Conservation (phyloP, 2,888 invertebrate genomes). For the Drosophila neotestacea region DNA sequence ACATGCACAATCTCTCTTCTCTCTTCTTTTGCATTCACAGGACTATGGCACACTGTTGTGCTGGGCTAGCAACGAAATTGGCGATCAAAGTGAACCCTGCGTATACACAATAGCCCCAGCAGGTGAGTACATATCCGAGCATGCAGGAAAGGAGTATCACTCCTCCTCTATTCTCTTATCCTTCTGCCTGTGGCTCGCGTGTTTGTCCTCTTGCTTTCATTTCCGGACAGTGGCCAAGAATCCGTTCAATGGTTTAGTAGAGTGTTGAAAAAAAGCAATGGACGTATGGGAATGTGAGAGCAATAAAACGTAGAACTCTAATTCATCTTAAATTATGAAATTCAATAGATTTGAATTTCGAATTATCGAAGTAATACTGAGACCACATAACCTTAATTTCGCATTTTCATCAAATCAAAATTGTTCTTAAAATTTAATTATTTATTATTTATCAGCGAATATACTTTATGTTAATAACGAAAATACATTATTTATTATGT, state of each 20-base stretch:
- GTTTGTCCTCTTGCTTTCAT: slow-evolving; percentile 52
- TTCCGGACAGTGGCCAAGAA: slow-evolving; percentile 24
- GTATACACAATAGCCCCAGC: slow-evolving; percentile 91
- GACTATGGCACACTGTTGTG: slow-evolving; percentile 91
- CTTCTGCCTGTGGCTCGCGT: slow-evolving; percentile 15
- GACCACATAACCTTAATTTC: too few relatives aligned
- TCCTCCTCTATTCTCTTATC: neutral
- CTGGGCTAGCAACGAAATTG: slow-evolving; percentile 91
- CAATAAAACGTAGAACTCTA: neutral
- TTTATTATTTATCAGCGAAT: too few relatives aligned
- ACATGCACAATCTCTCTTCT: slow-evolving; percentile 9
- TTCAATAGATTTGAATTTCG: neutral
- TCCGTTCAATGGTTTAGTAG: neutral
- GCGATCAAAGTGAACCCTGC: slow-evolving; percentile 90
- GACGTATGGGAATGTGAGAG: neutral
- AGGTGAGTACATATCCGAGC: slow-evolving; percentile 86
- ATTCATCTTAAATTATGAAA: neutral
- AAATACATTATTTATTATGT: too few relatives aligned
- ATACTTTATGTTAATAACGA: too few relatives aligned
- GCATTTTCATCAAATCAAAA: too few relatives aligned
- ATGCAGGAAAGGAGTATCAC: slow-evolving; percentile 4
- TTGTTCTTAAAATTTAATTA: too few relatives aligned
- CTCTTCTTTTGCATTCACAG: slow-evolving; percentile 59
- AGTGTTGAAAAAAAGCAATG: neutral
- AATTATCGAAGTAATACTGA: neutral